These are phyloP conservation scores for Habropoda laboriosa DNA, from an alignment of 1,140 invertebrate genomes.

Conservation along the genomic window DNA sequence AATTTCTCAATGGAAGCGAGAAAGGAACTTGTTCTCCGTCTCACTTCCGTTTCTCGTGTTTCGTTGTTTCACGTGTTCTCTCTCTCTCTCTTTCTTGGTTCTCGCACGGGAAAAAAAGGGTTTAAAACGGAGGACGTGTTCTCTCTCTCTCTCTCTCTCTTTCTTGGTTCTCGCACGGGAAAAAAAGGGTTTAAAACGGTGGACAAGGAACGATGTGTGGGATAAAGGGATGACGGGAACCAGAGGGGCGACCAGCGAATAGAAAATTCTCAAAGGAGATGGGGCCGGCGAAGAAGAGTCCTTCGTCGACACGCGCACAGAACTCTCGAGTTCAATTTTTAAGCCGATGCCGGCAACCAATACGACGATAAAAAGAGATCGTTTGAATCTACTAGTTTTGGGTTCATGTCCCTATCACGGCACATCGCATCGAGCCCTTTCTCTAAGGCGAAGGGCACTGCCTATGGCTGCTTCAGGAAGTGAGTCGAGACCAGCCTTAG, in stretches of 20 bases:
- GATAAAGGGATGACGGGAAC: conserved; percentile 12
- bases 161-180: neutral
- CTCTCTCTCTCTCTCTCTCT: too few relatives aligned
- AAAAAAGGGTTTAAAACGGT: neutral
- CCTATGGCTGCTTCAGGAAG: conserved; percentile 93
- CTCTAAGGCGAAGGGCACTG: conserved; percentile 77
- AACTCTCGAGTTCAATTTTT: conserved; percentile 36
- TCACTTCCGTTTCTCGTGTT: neutral
- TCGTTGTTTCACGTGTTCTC: too few relatives aligned
- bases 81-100: too few relatives aligned
- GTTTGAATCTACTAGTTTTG: conserved; percentile 74
- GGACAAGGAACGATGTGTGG: conserved; percentile 54
- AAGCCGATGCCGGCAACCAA: conserved; percentile 18
- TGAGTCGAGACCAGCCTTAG: conserved; percentile 93
- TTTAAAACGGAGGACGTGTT: conserved; percentile 18
- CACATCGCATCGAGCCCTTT: conserved; percentile 83
- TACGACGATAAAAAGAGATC: conserved; percentile 51
- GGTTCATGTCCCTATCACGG: conserved; percentile 89
- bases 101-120: neutral
- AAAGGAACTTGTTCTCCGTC: too few relatives aligned
- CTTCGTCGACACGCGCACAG: conserved; percentile 45
- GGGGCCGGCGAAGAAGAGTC: conserved; percentile 40
- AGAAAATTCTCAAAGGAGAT: conserved; percentile 21
- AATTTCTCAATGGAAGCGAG: too few relatives aligned
- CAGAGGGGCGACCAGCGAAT: neutral